Base-by-base conservation (phyloP, 2,113 vertebrate genomes). In the Mesitornis unicolor region DNA sequence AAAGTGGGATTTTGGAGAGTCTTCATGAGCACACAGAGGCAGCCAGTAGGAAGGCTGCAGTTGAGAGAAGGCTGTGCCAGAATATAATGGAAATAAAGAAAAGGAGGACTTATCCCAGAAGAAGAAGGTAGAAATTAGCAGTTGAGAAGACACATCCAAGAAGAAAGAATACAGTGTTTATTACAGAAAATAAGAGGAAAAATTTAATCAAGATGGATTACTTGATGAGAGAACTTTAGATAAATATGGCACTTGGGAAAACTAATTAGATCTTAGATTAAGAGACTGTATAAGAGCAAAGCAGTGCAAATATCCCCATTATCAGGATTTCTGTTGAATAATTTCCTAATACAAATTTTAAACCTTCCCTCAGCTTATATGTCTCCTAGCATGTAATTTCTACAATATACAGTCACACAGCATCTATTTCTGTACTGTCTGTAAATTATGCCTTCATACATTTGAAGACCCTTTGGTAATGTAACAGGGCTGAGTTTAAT, bases 191-290 rank as follows among this genome's bases (percentile, higher is more conserved):
- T 42, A 17, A 87, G 50, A 92, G 20, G 36, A 35, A 86, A 95
- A 92, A 90, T 88, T 60, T 83, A 87, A 79, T 90, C 70, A 85
- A 75, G 59, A 76, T 77, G 75, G 35, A 77, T 63, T 94, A 87
- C 45, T 67, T 80, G 53, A 94, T 76, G 53, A 91, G 59, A 79
- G 45, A 95, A 90, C 29, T 91, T 84, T 47, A 83, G 57, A 90
- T 83, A 91, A 96, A 93, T 80, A 69, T 0, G 9, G 26, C 63
- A 79, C 90, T 91, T 94, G 57, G 47, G 67, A 85, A 91, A 94
- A 59, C 35, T 90, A 85, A 84, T 88, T 89, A 94, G 67, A 69
- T 65, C 57, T 85, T 91, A 95, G 67, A 87, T 74, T 63, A 87
- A 74, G 74, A 89, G 20, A 83, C 13, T 59, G 20, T 51, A 33